These are phyloP conservation scores for Bruchidius siliquastri DNA, from an alignment of 2,888 invertebrate genomes.

Conservation along the genomic window DNA sequence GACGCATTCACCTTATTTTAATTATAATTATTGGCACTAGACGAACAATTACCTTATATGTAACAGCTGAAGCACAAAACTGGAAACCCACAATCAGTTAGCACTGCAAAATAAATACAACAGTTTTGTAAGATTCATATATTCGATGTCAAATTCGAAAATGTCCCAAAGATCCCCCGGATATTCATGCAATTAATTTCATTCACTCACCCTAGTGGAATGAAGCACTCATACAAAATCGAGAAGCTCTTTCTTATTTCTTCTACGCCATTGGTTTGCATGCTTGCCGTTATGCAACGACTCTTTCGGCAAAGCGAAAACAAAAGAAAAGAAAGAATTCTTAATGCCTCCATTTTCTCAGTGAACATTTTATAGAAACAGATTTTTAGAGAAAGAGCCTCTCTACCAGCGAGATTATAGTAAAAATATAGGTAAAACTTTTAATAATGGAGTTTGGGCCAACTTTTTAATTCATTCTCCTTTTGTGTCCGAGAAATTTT, in stretches of 20 bases:
- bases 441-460: background rate
- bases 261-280: background rate
- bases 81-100: no score
- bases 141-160: no score
- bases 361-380: background rate
- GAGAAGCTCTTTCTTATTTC: background rate
- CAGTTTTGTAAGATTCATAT: no score
- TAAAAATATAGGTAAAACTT: background rate
- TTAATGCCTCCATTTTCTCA: background rate
- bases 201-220: no score
- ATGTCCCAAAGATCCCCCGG: no score
- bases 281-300: background rate
- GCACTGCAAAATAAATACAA: no score
- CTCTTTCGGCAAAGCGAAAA: background rate
- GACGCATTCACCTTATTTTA: no score
- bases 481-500: background rate
- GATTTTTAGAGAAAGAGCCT: background rate
- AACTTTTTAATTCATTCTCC: background rate
- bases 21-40: no score
- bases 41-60: no score
- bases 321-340: background rate
- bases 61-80: no score
- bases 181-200: no score
- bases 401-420: background rate
- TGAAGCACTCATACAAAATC: background rate